Conservation (phyloP, 2,113 vertebrate genomes). For the Eidolon helvum region DNA sequence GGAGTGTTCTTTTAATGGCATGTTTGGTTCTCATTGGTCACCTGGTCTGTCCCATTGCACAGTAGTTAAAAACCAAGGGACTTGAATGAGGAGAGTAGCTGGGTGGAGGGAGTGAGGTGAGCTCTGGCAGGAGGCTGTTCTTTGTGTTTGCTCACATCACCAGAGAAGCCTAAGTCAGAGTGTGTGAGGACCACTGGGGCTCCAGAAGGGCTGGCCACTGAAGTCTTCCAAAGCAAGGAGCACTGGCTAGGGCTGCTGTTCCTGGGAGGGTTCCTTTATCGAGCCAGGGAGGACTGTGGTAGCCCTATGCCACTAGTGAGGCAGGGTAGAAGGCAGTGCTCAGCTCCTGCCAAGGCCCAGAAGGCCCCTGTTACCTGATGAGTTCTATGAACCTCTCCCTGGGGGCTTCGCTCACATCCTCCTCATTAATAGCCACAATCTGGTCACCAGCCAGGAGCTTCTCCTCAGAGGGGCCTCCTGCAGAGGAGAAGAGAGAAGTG, state of each 20-base stretch:
- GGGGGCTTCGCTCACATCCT: conserved; percentile 95
- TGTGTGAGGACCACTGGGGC: not conserved
- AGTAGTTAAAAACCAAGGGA: not conserved
- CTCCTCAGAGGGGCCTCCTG: conserved; percentile 96
- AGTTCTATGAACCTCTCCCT: conserved; percentile 98
- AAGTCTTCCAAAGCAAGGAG: not conserved
- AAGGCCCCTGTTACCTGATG: conserved; percentile 93
- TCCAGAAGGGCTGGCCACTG: not conserved
- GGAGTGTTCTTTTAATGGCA: conserved; percentile 8
- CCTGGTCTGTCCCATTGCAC: not conserved
- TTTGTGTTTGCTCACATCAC: not conserved
- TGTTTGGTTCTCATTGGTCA: not conserved
- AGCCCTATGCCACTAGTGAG: not conserved
- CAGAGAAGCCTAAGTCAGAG: not conserved
- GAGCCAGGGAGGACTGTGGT: not conserved
- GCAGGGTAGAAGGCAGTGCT: not conserved
- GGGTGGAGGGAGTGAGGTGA: not conserved
- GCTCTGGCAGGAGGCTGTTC: not conserved
- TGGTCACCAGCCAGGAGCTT: conserved; percentile 97
- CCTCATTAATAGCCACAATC: conserved; percentile 96
- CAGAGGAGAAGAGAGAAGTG: conserved; percentile 72
- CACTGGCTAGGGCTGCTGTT: not conserved
- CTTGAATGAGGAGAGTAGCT: not conserved
- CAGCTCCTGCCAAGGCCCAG: conserved; percentile 31
- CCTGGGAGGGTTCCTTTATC: not conserved